A percentile compares a stretch with the other conserved stretches of the same genome.
Conservation (phyloP, 2,113 vertebrate species). For the Nestor notabilis region DNA sequence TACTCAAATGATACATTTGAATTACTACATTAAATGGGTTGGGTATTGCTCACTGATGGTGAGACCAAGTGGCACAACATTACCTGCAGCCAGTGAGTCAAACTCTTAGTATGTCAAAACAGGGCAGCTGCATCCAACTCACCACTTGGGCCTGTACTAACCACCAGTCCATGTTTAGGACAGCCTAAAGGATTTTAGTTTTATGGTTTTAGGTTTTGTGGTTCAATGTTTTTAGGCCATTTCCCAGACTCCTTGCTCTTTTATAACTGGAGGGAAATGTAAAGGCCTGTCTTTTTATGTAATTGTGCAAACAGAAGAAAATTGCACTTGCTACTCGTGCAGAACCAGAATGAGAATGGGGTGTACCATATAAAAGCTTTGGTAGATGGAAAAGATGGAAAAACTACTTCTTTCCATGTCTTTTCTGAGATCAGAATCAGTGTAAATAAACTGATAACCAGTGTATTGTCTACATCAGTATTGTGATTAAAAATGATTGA, state of each 20-base stretch:
- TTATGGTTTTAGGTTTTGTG: background rate
- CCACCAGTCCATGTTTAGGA: accelerated
- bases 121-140: background rate
- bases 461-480: background rate
- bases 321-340: background rate
- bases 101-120: background rate
- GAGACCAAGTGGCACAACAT: background rate
- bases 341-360: background rate
- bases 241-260: background rate
- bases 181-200: background rate
- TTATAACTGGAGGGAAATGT: background rate
- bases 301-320: background rate
- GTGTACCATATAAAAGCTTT: background rate
- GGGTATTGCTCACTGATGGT: background rate
- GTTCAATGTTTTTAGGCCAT: background rate
- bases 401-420: background rate
- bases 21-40: background rate
- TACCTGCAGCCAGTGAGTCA: background rate
- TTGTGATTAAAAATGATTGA: background rate
- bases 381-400: background rate
- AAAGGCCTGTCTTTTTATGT: background rate
- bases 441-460: background rate
- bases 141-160: background rate
- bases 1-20: background rate
- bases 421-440: background rate